Evolutionary conservation across 92 coral and sea anemone genomes (phyloP).

Genomic region (Parazoanthus swiftii): DNA sequence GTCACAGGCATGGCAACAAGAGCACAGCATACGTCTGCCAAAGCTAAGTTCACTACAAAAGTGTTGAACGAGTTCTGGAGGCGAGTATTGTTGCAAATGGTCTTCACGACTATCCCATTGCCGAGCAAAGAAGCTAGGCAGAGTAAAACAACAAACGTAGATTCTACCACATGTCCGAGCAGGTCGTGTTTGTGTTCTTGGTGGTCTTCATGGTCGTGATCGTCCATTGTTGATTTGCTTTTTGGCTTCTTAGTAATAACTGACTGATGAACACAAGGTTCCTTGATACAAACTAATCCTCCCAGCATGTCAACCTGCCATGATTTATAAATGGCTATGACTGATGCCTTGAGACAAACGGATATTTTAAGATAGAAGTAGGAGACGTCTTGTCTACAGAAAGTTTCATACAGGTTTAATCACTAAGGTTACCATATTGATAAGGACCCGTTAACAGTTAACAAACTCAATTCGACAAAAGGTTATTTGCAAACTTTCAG

Average conservation of each 20-base stretch:
- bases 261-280: not conserved
- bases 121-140: constrained; percentile 14
- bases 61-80: constrained; percentile 31
- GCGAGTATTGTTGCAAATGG: constrained; percentile 18
- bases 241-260: not conserved
- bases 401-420: not conserved
- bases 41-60: constrained; percentile 30
- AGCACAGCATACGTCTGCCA: constrained; percentile 28
- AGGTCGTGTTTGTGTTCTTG: constrained; percentile 16
- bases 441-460: not conserved
- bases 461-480: not conserved
- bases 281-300: not conserved
- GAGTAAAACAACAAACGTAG: constrained; percentile 1
- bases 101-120: not conserved
- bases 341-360: not conserved
- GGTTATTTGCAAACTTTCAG: too few species aligned
- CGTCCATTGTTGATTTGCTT: not conserved
- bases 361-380: not conserved
- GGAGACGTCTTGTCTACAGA: not conserved
- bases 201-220: not conserved
- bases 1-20: constrained; percentile 22
- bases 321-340: not conserved
- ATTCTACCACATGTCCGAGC: constrained; percentile 1
- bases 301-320: not conserved
- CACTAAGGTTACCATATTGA: not conserved